Evolutionary conservation across 2,113 vertebrate species (phyloP), one percentile per base, ranked within the genome.

Genomic region (Pseudonaja textilis): DNA sequence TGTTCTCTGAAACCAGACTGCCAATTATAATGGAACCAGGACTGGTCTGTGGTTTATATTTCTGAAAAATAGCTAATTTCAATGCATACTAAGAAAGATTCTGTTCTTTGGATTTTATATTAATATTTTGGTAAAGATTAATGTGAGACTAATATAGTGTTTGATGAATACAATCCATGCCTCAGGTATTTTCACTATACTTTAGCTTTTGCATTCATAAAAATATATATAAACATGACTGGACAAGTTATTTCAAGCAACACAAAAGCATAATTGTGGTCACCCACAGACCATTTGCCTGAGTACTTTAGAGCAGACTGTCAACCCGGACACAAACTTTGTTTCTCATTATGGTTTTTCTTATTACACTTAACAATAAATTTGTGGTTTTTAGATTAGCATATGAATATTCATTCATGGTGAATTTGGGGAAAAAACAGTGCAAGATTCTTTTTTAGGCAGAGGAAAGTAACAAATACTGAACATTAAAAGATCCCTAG

Each of bases 221-320:
- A 64, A 92, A 54, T 29, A 29, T 91, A 81, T 88, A 88, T 91
- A 94, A 94, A 64, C 92, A 93, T 93, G 87, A 89, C 85, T 94
- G 94, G 91, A 88, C 89, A 88, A 55, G 95, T 96, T 95, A 93
- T 95, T 96, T 93, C 18, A 55, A 91, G 94, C 89, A 34, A 92
- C 89, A 91, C 25, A 91, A 91, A 90, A 93, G 74, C 88, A 91
- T 93, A 95, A 5, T 59, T 97, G 95, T 96, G 96, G 96, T 96
- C 94, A 95, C 93, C 95, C 97, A 95, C 96, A 95, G 94, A 94
- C 85, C 86, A 45, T 94, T 25, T 42, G 57, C 59, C 26, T 88
- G 22, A 64, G 5, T 16, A 0, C 26, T 92, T 57, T 6, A 92
- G n/a, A 59, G 74, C 22, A 25, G 91, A 8, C 7, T 50, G 47